Conservation (phyloP, 2,113 vertebrate genomes). For the Tretioscincus oriximinensis region DNA sequence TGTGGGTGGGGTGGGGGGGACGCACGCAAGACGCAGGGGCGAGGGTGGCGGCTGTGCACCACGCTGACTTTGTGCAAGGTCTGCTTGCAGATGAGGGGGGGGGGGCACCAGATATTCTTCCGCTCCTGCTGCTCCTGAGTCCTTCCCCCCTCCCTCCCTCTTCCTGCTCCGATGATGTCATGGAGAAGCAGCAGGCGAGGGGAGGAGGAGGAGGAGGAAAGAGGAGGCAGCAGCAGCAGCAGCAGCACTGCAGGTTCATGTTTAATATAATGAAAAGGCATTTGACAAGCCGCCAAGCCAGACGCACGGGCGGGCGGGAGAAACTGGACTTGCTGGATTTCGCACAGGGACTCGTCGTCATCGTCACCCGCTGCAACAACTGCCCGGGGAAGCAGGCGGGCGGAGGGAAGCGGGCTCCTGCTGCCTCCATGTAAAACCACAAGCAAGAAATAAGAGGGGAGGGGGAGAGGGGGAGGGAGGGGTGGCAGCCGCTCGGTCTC, state of each 20-base stretch:
- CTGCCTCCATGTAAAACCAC: conserved; percentile 65
- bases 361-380: conserved; percentile 74
- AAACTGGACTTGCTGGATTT: conserved; percentile 74
- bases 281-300: conserved; percentile 78
- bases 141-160: conserved; percentile 41
- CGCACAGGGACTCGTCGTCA: conserved; percentile 59
- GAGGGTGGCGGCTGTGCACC: background rate
- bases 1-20: too few relatives aligned
- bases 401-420: conserved; percentile 34
- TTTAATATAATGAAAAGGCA: conserved; percentile 71
- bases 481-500: too few relatives aligned
- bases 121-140: background rate
- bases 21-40: background rate
- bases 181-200: conserved; percentile 69
- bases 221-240: conserved; percentile 62
- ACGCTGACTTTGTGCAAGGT: background rate
- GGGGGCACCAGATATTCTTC: conserved; percentile 40
- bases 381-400: conserved; percentile 69
- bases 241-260: conserved; percentile 76
- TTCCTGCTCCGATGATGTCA: conserved; percentile 80
- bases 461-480: background rate
- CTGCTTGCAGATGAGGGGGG: background rate
- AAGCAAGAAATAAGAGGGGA: conserved; percentile 6
- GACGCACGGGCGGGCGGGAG: conserved; percentile 56
- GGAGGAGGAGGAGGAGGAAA: conserved; percentile 46